Conservation (phyloP, 2,113 vertebrate genomes). For the Diphyllodes magnificus region DNA sequence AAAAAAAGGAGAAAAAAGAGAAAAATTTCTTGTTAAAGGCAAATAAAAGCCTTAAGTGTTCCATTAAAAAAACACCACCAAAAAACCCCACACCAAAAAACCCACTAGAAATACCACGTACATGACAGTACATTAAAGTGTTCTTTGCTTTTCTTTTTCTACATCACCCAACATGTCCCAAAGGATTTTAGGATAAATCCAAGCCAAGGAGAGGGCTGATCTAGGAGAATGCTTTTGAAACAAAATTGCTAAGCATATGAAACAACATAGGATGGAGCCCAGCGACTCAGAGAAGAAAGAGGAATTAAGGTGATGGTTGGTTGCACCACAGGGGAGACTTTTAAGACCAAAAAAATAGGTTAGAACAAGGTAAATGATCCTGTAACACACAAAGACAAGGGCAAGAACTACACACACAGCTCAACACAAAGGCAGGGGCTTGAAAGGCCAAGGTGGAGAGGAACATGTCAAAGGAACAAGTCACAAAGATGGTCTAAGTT, state of each 20-base stretch:
- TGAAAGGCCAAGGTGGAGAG: neutral
- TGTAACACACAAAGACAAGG: neutral
- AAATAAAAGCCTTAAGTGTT: neutral
- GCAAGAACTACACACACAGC: neutral
- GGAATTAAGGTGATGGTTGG: neutral
- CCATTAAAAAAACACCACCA: neutral
- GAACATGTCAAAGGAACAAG: neutral
- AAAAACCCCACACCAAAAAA: neutral
- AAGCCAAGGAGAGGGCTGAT: neutral
- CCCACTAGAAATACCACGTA: rapidly evolving
- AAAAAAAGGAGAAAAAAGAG: neutral
- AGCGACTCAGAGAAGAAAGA: neutral
- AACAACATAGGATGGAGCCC: neutral
- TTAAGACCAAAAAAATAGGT: neutral
- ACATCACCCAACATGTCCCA: neutral
- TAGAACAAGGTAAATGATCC: neutral
- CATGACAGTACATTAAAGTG: neutral
- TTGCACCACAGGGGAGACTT: neutral
- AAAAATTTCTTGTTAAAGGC: neutral
- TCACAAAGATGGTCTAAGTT: neutral
- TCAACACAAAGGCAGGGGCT: neutral
- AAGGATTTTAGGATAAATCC: neutral
- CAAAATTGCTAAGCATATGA: neutral
- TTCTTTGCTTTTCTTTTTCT: neutral
- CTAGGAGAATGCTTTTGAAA: rapidly evolving